These are phyloP conservation scores for Morelia viridis DNA, from an alignment of 2,797 vertebrate species.

Conservation along the genomic window DNA sequence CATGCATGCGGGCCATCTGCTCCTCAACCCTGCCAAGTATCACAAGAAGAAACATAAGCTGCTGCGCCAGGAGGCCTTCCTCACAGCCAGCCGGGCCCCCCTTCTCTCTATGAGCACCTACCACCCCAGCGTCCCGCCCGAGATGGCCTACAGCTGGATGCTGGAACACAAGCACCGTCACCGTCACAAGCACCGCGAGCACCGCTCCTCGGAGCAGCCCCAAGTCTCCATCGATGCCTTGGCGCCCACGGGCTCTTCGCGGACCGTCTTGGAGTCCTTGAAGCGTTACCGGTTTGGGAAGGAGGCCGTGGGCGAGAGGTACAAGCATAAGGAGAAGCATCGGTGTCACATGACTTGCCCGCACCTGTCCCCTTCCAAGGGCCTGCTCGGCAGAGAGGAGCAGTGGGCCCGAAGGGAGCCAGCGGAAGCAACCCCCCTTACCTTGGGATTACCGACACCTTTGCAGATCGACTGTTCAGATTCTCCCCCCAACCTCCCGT, in stretches of 20 bases:
- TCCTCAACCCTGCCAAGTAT: slow-evolving; percentile 93
- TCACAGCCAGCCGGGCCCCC: slow-evolving; percentile 78
- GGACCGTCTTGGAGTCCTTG: slow-evolving; percentile 83
- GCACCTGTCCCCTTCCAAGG: slow-evolving; percentile 80
- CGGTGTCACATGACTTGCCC: slow-evolving; percentile 79
- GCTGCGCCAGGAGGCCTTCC: slow-evolving; percentile 85
- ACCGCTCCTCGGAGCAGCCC: slow-evolving; percentile 76
- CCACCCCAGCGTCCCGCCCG: slow-evolving; percentile 83
- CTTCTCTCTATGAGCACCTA: slow-evolving; percentile 87
- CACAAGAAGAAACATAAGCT: slow-evolving; percentile 92
- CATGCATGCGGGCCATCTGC: slow-evolving; percentile 90
- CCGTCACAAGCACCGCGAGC: slow-evolving; percentile 87
- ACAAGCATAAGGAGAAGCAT: slow-evolving; percentile 89
- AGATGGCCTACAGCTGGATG: slow-evolving; percentile 88
- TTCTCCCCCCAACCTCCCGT: slow-evolving; percentile 67
- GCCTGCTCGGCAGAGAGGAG: slow-evolving; percentile 75
- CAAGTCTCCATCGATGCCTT: slow-evolving; percentile 74
- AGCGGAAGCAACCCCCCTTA: slow-evolving; percentile 63
- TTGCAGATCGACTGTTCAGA: slow-evolving; percentile 78
- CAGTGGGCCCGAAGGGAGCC: slow-evolving; percentile 78
- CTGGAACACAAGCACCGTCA: slow-evolving; percentile 89
- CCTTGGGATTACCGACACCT: slow-evolving; percentile 75
- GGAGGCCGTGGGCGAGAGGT: slow-evolving; percentile 82
- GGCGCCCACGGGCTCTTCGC: slow-evolving; percentile 69
- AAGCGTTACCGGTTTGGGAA: slow-evolving; percentile 91